Base-by-base conservation (phyloP, 2,888 invertebrate genomes). In the Chrysotoxum bicinctum region DNA sequence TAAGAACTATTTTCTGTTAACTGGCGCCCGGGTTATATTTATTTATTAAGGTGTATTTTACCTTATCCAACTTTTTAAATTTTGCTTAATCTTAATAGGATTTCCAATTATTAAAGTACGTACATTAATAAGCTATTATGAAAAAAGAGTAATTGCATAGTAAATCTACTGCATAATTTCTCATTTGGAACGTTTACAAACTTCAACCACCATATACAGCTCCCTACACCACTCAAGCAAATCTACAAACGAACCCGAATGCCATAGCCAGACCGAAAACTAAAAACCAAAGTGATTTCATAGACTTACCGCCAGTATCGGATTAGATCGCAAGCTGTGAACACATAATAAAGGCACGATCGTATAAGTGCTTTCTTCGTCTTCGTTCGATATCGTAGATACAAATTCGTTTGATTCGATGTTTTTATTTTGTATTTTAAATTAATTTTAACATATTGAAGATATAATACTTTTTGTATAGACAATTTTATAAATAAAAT, bases 191-290 rank as follows among this genome's bases (percentile, higher is more conserved):
- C 9, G 37, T n/a, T 21, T 19, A 16, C 16, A 52, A 75, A 84
- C 21, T 54, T 32, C 72, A 76, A 72, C 79, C 45, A 12, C 62
- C 81, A 73, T n/a, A 26, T 69, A 50, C 21, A 85, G 30, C 50
- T 73, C 73, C 48, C 19, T 76, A 56, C 40, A 76, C 73, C 76
- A 85, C 73, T 69, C 56, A 69, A 73, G 48, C 62, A 62, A 85
- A 85, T 85, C 80, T 81, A 85, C 85, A 85, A 85, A 66, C 50
- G 81, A 81, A 85, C 85, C 85, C 85, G 85, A 85, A 85, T 73
- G 56, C 30, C 72, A 68, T 21, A 66, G 50, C 35, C 66, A 66
- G 50, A 50, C 48, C 50, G 50, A 66, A 80, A 85, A 85, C 85
- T 85, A 85, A 85, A 84, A 85, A 85, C 76, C 81, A 85, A 85